Evolutionary conservation across 1,140 invertebrate species (phyloP), one percentile per base, ranked within the genome.

Genomic region (Drosophila sulfurigaster): DNA sequence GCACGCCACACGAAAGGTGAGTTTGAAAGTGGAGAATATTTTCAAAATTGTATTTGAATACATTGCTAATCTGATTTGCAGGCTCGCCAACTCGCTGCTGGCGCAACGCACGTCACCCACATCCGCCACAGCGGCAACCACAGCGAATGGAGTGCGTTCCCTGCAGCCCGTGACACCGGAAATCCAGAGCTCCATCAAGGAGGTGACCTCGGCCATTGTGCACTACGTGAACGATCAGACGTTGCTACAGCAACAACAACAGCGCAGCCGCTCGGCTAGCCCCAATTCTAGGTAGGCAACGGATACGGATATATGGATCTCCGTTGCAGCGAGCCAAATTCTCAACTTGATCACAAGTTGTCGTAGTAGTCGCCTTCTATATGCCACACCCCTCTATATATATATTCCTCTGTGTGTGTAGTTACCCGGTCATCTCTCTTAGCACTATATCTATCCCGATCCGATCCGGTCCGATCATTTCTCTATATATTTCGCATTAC

Each of bases 141-240:
- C 67, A 1, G 65, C 70, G 25, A 70, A 83, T 82, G 81, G 67
- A 65, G 28, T 64, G 7, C 54, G 82, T 8, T 38, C 65, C 28
- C 75, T 87, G 51, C 80, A 82, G 54, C 82, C 92, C 15, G 95
- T 95, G 16, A 95, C 95, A 62, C 95, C 96, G 72, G 97, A 97
- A 92, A 97, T 98, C 79, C 96, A 97, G 81, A 95, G 96, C 71
- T 97, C 96, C 63, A 98, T 98, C 92, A 97, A 97, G 92, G 97
- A 97, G 93, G 97, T 98, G 35, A 98, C 97, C 38, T 97, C 97
- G 75, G 97, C 97, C n/a, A 98, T 98, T 78, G 97, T 97, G 48
- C 96, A 98, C 92, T 98, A 97, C 93, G 97, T 98, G 43, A 96
- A 96, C 78, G 96, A 96, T 46, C 94, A 92, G 75, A 82, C 78